Evolutionary conservation across 1,140 invertebrate species (phyloP), one percentile per base, ranked within the genome.

Genomic region (Ganaspis sp.): DNA sequence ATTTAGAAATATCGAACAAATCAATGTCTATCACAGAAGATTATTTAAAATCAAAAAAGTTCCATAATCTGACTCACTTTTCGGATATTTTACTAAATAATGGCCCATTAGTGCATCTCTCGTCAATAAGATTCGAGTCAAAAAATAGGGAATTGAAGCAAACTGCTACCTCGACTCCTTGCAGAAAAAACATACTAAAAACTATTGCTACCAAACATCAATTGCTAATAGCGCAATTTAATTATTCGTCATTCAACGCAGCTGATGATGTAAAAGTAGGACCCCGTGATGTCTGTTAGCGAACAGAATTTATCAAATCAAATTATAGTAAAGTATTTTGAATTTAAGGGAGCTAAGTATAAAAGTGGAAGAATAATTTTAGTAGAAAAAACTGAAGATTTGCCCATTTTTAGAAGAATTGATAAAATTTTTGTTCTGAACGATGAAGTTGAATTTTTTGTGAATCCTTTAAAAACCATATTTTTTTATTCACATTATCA

Each of bases 281-380:
- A 8, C 74, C 37, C 54, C 70, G 70, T 71, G 71, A 11, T 70
- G 72, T 72, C 34, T 77, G 6, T 58, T 72, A 37, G 71, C 64
- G 37, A 1, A n/a, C 17, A 70, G 53, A 3, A 9, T 38, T 37
- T 77, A 71, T 19, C n/a, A 8, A 17, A 53, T 77, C 11, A 72
- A 70, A 54, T 73, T 4, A 6, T 9, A 2, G 40, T 42, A 11
- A 42, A 53, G 38, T 69, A 70, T 72, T 73, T 70, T 70, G 15
- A 73, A 15, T 19, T 54, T 53, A 6, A 73, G 29, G 34, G 73
- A 58, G 69, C 73, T 70, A 73, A 77, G 19, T 73, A 71, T 19
- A 70, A 49, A 54, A 37, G 70, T 26, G 73, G 37, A 77, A 77
- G 54, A 73, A 29, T 53, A 21, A 70, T 70, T 70, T 71, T 71